Conservation (phyloP, 2,797 vertebrate genomes). For the Emys orbicularis region DNA sequence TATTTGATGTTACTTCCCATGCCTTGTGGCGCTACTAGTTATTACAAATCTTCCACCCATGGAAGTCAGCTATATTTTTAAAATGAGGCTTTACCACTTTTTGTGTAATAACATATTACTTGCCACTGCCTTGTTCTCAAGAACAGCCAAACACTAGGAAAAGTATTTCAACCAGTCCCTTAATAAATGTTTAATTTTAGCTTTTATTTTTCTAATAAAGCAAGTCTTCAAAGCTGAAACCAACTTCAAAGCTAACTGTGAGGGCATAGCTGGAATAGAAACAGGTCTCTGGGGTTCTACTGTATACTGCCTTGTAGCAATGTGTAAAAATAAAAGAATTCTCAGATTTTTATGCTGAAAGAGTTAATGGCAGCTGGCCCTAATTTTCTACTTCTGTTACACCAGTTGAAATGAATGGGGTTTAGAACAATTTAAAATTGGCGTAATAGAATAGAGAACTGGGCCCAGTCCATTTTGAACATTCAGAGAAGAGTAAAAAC, state of each 20-base stretch:
- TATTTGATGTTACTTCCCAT: background rate
- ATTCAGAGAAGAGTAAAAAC: too few relatives aligned
- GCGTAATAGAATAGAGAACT: background rate
- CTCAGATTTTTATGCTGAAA: background rate
- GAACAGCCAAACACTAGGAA: background rate
- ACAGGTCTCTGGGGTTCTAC: background rate
- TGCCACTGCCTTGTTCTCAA: background rate
- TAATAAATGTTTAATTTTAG: slow-evolving; percentile 6
- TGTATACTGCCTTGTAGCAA: background rate
- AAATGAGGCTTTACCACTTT: background rate
- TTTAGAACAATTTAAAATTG: background rate
- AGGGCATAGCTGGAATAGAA: background rate
- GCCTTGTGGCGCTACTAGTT: background rate
- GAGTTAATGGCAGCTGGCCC: background rate
- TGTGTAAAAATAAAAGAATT: background rate
- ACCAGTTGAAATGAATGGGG: background rate
- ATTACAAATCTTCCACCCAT: background rate
- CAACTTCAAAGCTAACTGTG: background rate
- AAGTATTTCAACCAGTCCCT: background rate
- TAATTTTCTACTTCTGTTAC: background rate
- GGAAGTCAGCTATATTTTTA: background rate
- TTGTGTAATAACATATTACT: background rate
- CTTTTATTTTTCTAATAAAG: background rate
- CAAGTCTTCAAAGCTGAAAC: background rate
- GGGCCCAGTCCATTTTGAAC: background rate